Conservation (phyloP, 2,888 invertebrate genomes). For the Oscheius sp. region DNA sequence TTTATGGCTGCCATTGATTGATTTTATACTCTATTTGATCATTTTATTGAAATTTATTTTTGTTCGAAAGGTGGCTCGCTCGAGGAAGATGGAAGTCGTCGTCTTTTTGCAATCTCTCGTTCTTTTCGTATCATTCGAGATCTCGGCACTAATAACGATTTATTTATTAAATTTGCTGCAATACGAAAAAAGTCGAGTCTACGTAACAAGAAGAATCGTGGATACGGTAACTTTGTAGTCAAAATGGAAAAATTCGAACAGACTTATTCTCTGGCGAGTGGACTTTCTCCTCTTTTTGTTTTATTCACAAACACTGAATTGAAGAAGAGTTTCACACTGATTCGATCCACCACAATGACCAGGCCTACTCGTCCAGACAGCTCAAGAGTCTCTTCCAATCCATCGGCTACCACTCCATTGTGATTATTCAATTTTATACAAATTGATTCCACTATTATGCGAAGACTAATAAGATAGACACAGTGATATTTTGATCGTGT, state of each 20-base stretch:
- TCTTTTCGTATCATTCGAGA: conserved; percentile 4
- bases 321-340: neutral
- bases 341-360: neutral
- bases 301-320: neutral
- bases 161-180: neutral
- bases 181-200: too few relatives aligned
- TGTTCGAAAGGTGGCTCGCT: neutral
- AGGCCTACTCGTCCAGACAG: neutral
- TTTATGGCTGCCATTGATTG: neutral
- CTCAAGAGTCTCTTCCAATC: neutral
- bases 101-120: neutral
- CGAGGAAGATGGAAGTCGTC: neutral
- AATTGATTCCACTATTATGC: too few relatives aligned
- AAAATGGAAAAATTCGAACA: too few relatives aligned
- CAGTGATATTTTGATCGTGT: too few relatives aligned
- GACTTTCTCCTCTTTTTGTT: conserved; percentile 7
- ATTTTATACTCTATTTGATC: neutral
- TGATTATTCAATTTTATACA: too few relatives aligned
- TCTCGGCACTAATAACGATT: neutral
- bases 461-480: too few relatives aligned
- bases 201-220: too few relatives aligned
- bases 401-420: neutral
- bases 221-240: too few relatives aligned
- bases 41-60: conserved; percentile 4
- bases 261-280: neutral